Evolutionary conservation across 2,888 invertebrate species (phyloP).

Genomic region (Diaprepes abbreviatus): DNA sequence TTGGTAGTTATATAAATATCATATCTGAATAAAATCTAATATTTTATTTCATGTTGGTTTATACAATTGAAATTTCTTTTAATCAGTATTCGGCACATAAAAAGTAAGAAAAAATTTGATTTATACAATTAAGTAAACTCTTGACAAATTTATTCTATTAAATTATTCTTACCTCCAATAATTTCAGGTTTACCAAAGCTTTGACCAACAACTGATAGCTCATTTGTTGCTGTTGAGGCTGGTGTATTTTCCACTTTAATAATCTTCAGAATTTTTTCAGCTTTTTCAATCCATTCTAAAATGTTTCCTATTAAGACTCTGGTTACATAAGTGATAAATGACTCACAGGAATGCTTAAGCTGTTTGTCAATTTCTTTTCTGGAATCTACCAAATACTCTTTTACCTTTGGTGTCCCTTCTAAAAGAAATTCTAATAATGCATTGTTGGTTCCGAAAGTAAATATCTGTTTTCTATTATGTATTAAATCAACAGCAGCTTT

Average conservation of each 20-base stretch:
- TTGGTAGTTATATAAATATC: too few relatives aligned
- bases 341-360: constrained; percentile 90
- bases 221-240: constrained; percentile 36
- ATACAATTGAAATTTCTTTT: too few relatives aligned
- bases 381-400: constrained; percentile 93
- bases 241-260: constrained; percentile 49
- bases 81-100: too few relatives aligned
- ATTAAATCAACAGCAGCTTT: constrained; percentile 84
- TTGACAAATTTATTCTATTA: too few relatives aligned
- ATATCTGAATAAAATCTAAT: too few relatives aligned
- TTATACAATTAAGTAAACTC: too few relatives aligned
- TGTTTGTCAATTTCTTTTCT: constrained; percentile 96
- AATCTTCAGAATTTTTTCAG: constrained; percentile 62
- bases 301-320: constrained; percentile 74
- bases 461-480: constrained; percentile 86
- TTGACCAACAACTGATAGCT: constrained; percentile 60
- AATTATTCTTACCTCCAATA: constrained; percentile 73
- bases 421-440: constrained; percentile 91
- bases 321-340: constrained; percentile 86
- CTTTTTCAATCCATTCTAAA: constrained; percentile 67
- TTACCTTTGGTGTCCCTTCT: constrained; percentile 94
- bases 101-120: too few relatives aligned
- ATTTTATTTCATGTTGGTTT: too few relatives aligned
- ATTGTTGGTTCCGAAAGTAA: constrained; percentile 86
- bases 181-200: constrained; percentile 78